Evolutionary conservation across 2,888 invertebrate species (phyloP).

Genomic region (Abrostola tripartita): DNA sequence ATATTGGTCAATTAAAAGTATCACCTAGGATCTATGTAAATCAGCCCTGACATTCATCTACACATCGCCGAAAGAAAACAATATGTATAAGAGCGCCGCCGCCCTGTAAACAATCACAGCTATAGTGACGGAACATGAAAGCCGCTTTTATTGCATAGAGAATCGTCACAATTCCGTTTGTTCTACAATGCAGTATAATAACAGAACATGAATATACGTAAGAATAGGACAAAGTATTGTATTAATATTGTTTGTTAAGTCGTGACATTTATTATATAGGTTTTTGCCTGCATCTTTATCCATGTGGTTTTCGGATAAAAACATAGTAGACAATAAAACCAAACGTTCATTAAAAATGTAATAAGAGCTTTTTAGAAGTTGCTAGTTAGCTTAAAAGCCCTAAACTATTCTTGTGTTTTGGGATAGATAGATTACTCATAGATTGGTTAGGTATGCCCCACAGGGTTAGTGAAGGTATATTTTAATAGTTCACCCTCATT

Average conservation of each 20-base stretch:
- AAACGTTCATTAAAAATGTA: too few relatives aligned
- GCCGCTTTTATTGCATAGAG: conserved; percentile 36
- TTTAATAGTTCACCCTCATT: too few relatives aligned
- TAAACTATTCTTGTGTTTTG: too few relatives aligned
- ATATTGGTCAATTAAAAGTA: background rate
- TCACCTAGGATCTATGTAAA: background rate
- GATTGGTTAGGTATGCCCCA: too few relatives aligned
- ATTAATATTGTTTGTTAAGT: background rate
- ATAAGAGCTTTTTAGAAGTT: too few relatives aligned
- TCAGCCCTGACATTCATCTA: conserved; percentile 36
- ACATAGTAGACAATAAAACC: too few relatives aligned
- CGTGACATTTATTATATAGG: conserved; percentile 1
- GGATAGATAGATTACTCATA: too few relatives aligned
- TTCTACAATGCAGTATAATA: conserved; percentile 33
- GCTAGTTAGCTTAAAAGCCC: too few relatives aligned
- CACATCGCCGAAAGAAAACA: conserved; percentile 46
- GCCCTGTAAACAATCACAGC: conserved; percentile 47
- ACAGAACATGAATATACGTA: conserved; percentile 14
- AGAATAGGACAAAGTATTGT: conserved; percentile 21
- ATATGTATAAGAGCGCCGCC: conserved; percentile 29
- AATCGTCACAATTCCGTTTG: conserved; percentile 28
- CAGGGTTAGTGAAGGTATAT: too few relatives aligned
- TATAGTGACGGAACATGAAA: conserved; percentile 37
- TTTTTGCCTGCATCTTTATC: too few relatives aligned
- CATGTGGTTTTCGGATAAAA: too few relatives aligned